Base-by-base conservation (phyloP, 2,888 invertebrate genomes). In the Crossocerus cetratus region DNA sequence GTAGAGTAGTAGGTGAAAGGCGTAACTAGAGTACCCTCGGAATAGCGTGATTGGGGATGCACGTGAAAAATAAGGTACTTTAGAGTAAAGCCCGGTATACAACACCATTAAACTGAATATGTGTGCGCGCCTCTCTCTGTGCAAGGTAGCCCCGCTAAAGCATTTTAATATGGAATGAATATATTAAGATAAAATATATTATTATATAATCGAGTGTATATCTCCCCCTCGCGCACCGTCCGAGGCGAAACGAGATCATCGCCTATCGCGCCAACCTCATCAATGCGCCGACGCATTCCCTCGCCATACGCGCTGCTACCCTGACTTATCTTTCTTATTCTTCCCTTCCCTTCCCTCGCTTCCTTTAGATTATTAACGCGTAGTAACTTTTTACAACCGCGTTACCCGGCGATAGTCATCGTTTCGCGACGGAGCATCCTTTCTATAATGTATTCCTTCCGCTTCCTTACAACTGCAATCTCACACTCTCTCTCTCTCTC, bases 121-220 rank as follows among this genome's bases (percentile, higher is more conserved):
- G 83, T 81, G 82, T 81, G 49, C 49, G 49, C 49, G 76, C 84
- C 78, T n/a, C n/a, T n/a, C n/a, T n/a, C n/a, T 84, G 81, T 81
- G 80, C 81, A 82, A 86, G 82, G 86, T 87, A 84, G 86, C 49
- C 86, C 85, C 85, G 78, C 87, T 88, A 88, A 89, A 89, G 88
- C 86, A 86, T 87, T 49, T 80, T 80, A 76, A 85, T 83, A 84
- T 88, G 88, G 88, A 89, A 89, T 88, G 89, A 87, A 88, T 89
- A 86, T 86, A 86, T 86, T 86, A 87, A 85, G 84, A 81, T 86
- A 88, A 86, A 87, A 86, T 86, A 87, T 85, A 84, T 84, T 84
- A 77, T 80, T 75, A 78, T 83, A 83, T 78, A 85, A 86, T 85
- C 83, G 77, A 86, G 86, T 87, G 84, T 85, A 84, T 84, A 76